Evolutionary conservation across 2,797 vertebrate genomes (phyloP).

Genomic region (Sebastes nivosus): DNA sequence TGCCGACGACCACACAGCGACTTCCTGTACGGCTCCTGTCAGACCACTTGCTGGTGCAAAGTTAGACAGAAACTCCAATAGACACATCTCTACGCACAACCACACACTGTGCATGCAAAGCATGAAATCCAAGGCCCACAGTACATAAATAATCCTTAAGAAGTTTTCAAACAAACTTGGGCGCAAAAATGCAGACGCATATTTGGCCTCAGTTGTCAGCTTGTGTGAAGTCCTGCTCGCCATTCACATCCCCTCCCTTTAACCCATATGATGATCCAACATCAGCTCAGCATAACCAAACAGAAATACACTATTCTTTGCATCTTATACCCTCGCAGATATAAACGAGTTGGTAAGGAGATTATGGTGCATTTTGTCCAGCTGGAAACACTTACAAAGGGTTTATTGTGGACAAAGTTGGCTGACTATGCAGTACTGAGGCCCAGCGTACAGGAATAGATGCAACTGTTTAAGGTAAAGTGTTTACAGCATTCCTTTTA

Average conservation of each 20-base stretch:
- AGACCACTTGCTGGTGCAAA: slow-evolving; percentile 66
- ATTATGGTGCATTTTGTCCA: slow-evolving; percentile 30
- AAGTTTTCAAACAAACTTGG: slow-evolving; percentile 9
- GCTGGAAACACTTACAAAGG: slow-evolving; percentile 28
- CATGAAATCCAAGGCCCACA: neutral
- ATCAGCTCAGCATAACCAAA: neutral
- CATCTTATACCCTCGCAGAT: neutral
- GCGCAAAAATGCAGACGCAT: neutral
- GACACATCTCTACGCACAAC: slow-evolving; percentile 9
- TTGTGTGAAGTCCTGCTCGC: neutral
- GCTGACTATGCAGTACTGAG: slow-evolving; percentile 13
- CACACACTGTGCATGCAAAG: neutral
- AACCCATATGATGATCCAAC: neutral
- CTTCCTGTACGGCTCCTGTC: slow-evolving; percentile 77
- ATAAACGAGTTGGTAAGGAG: slow-evolving; percentile 7
- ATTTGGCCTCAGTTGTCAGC: neutral
- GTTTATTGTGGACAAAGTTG: slow-evolving; percentile 29
- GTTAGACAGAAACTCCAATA: slow-evolving; percentile 41
- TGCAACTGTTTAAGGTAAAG: neutral
- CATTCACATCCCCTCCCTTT: neutral
- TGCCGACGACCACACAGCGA: slow-evolving; percentile 52
- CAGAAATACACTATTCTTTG: neutral
- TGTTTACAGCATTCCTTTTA: slow-evolving; percentile 7
- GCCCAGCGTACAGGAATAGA: slow-evolving; percentile 12
- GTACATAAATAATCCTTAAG: neutral